Evolutionary conservation across 2,797 vertebrate genomes (phyloP), one percentile per base, ranked within the genome.

Genomic region (Gambusia yucatana): DNA sequence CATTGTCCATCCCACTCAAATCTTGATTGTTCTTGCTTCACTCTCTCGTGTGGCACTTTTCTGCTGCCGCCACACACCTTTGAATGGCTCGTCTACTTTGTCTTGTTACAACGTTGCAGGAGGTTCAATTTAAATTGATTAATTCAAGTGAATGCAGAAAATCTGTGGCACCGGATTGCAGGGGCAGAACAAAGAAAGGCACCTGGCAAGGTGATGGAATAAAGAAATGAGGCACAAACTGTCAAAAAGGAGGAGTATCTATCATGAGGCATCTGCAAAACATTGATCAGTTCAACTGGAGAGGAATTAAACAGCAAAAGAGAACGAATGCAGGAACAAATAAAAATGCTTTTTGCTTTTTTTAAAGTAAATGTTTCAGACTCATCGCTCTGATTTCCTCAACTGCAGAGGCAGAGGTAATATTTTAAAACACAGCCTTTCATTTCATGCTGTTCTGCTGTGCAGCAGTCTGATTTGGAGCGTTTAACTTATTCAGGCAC

Each of bases 121-220:
- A 57, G 67, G 52, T 84, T 83, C 28, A 63, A 36, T 80, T 76
- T 44, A 73, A 74, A 82, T 28, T 0, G n/a, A 76, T 80, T 84
- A 1, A 77, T 71, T 79, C 13, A 22, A 0, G 61, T 73, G 50
- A 77, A 77, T 59, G 73, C 4, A 72, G 48, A 84, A 86, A 82
- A 79, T 77, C n/a, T 36, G 25, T 14, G 41, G 69, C n/a, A 73
- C 47, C 25, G 13, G 43, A 16, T 70, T 28, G 13, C 41, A 14
- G 25, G 44, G 41, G 10, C 3, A 44, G 25, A 70, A 44, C 25
- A 16, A 46, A 44, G 43, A 44, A 6, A 28, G 41, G 67, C 43
- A 70, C 41, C 25, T 44, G 41, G 41, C 1, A 44, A 44, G 41
- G 5, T 17, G 41, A 16, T 70, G 11, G 28, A 70, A 70, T 70